phyloP scores from a whole-genome alignment of 2,797 vertebrate species.

The Helarctos malayanus region DNA sequence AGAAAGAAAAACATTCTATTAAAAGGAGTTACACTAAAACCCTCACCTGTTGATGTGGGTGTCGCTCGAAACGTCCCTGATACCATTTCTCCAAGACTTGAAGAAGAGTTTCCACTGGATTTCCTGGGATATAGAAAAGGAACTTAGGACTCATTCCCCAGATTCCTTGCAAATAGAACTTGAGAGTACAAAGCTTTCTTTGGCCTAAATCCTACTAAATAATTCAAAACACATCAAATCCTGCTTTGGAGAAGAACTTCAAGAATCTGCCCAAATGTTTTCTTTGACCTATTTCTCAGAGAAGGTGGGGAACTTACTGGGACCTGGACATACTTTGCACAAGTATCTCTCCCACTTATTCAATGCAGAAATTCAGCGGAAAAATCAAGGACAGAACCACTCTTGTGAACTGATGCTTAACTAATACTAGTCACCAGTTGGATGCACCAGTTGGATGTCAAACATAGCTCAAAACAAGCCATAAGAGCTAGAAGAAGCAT shows the following conservation, averaged over 20 bases:
- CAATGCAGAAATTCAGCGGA: background rate
- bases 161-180: conserved; percentile 57
- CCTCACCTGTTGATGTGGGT: conserved; percentile 94
- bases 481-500: background rate
- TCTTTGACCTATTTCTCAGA: conserved; percentile 71
- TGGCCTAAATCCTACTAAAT: conserved; percentile 70
- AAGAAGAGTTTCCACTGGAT: conserved; percentile 98
- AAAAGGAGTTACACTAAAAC: conserved; percentile 25
- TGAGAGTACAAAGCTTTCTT: conserved; percentile 64
- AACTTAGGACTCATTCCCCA: conserved; percentile 54
- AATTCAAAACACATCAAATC: conserved; percentile 76
- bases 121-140: conserved; percentile 90
- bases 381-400: background rate
- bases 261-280: conserved; percentile 72
- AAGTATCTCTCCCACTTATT: conserved; percentile 6
- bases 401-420: background rate
- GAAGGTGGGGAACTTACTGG: conserved; percentile 17
- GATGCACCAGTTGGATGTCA: background rate
- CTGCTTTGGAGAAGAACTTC: conserved; percentile 47
- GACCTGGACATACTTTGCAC: conserved; percentile 5
- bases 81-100: conserved; percentile 99
- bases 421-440: background rate
- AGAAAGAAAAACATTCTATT: background rate
- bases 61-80: conserved; percentile 97
- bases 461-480: conserved; percentile 20